Conservation (phyloP, 2,797 vertebrate species). For the Coregonus ussuriensis region DNA sequence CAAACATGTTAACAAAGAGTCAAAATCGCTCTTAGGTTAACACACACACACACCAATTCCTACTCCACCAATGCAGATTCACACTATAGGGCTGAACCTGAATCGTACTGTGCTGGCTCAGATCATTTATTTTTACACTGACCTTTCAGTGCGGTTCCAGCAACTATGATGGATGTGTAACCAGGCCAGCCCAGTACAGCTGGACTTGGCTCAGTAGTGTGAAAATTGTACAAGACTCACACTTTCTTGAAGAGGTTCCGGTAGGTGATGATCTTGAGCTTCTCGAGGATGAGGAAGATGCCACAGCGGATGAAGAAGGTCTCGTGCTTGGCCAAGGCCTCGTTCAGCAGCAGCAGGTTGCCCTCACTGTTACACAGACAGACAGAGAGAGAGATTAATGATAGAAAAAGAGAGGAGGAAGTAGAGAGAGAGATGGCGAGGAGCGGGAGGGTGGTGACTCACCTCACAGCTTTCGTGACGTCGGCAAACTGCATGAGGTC, state of each 20-base stretch:
- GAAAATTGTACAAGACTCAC: slow-evolving; percentile 70
- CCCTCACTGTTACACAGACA: slow-evolving; percentile 80
- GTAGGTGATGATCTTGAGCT: slow-evolving; percentile 97
- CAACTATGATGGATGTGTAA: no score
- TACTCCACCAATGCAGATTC: no score
- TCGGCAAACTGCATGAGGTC: slow-evolving; percentile 96
- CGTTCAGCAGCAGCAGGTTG: slow-evolving; percentile 90
- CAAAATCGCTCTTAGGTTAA: no score
- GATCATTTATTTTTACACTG: no score
- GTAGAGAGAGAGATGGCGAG: background rate
- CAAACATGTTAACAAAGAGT: no score
- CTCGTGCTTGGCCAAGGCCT: slow-evolving; percentile 89
- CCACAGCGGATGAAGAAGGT: slow-evolving; percentile 97
- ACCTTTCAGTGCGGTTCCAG: no score
- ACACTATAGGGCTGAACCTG: no score
- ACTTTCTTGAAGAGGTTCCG: slow-evolving; percentile 99
- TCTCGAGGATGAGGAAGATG: slow-evolving; percentile 97
- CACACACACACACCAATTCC: background rate
- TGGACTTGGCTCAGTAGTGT: background rate
- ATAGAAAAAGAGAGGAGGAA: background rate
- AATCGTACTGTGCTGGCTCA: no score
- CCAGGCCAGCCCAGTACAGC: no score
- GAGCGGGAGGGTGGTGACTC: no score
- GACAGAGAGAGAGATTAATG: background rate
- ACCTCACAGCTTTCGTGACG: slow-evolving; percentile 93